Evolutionary conservation across 2,797 vertebrate species (phyloP).

Genomic region (Pseudochromis fuscus): DNA sequence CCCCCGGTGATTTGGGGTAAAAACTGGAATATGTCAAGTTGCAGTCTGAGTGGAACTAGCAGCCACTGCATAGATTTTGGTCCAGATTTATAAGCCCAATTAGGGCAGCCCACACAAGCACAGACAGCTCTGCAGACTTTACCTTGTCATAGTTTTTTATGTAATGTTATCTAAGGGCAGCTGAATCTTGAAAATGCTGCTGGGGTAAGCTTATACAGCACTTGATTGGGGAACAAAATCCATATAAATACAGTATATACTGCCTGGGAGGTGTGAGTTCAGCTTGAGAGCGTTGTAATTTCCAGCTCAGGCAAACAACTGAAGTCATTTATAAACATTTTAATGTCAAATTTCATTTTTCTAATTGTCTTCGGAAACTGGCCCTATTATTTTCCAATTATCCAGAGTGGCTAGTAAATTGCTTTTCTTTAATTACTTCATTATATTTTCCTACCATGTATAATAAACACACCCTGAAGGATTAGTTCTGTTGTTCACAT

Average conservation of each 20-base stretch:
- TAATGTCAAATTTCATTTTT: constrained; percentile 51
- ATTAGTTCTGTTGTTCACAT: constrained; percentile 46
- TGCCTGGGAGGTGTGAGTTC: constrained; percentile 14
- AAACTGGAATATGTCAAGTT: constrained; percentile 64
- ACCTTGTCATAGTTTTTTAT: constrained; percentile 54
- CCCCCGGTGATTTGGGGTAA: constrained; percentile 58
- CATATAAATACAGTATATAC: constrained; percentile 16
- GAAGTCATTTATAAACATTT: constrained; percentile 51
- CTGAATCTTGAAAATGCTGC: constrained; percentile 38
- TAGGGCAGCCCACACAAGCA: constrained; percentile 36
- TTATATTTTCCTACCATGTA: constrained; percentile 55
- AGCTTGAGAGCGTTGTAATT: constrained; percentile 30
- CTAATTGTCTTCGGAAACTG: constrained; percentile 56
- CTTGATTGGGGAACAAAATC: constrained; percentile 23
- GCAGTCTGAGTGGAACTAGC: constrained; percentile 42
- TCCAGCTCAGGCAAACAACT: constrained; percentile 42
- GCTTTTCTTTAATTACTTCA: constrained; percentile 69
- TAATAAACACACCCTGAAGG: constrained; percentile 52
- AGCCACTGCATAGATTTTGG: constrained; percentile 43
- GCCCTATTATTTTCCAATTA: constrained; percentile 72
- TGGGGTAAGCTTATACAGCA: constrained; percentile 13
- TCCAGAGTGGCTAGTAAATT: constrained; percentile 50
- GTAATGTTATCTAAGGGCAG: constrained; percentile 31
- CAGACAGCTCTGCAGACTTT: constrained; percentile 41
- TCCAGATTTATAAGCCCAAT: constrained; percentile 70